Percentiles rank a stretch among this genome's conserved stretches.
phyloP scores from a whole-genome alignment of 2,888 invertebrate species.

The Lasiommata megera region DNA sequence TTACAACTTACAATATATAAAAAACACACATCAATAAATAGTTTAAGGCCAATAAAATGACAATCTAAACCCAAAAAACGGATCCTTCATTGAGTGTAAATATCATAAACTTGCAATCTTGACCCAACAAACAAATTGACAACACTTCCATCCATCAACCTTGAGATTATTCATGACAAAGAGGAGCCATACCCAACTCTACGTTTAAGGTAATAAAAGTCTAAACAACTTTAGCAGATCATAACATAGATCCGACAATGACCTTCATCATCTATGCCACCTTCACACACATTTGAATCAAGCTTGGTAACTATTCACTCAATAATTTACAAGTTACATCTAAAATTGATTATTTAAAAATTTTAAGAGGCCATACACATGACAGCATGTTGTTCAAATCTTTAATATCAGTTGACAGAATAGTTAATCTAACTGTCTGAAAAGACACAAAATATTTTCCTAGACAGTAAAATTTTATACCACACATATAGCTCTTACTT shows the following conservation, averaged over 20 bases:
- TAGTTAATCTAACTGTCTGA: neutral
- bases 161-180: conserved; percentile 44
- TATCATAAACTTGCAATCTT: conserved; percentile 40
- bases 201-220: conserved; percentile 40
- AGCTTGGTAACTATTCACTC: conserved; percentile 29
- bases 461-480: no score
- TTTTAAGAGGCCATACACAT: neutral
- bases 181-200: conserved; percentile 49
- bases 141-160: conserved; percentile 47
- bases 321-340: conserved; percentile 30
- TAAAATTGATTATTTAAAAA: conserved; percentile 23
- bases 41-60: neutral
- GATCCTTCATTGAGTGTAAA: conserved; percentile 1
- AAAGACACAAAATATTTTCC: no score
- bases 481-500: no score
- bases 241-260: conserved; percentile 45
- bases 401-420: neutral
- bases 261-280: conserved; percentile 58
- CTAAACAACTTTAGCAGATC: conserved; percentile 33
- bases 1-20: no score
- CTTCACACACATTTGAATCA: conserved; percentile 48
- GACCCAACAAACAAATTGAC: conserved; percentile 34
- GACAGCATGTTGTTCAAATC: neutral
- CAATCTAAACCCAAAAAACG: neutral
- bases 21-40: neutral